phyloP scores from a whole-genome alignment of 2,113 vertebrate species.

The Phalacrocorax brasilianus region DNA sequence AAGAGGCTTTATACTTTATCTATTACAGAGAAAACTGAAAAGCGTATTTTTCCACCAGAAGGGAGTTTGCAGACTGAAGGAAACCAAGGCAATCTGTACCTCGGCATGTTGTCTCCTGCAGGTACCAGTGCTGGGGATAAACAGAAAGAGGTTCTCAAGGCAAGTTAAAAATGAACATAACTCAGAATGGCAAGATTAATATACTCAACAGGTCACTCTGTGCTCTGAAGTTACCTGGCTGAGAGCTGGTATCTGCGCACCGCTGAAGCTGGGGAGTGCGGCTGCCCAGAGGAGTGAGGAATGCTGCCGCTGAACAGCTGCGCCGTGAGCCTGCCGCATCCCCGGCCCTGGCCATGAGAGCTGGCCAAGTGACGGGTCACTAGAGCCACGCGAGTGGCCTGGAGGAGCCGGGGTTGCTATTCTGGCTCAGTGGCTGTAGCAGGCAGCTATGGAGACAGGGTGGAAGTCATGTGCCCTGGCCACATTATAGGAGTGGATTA shows the following conservation, averaged over 20 bases:
- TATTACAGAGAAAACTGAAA: background rate
- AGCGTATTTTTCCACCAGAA: background rate
- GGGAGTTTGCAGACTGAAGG: background rate
- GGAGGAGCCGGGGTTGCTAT: background rate
- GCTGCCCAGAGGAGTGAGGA: background rate
- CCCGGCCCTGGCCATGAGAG: fast-evolving
- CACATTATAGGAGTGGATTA: conserved; percentile 44
- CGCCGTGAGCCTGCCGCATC: background rate
- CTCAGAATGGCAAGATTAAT: background rate
- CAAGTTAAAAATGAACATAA: background rate
- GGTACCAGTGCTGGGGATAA: background rate
- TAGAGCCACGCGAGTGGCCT: background rate
- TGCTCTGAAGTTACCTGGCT: background rate
- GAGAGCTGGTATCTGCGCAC: fast-evolving
- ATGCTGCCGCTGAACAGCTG: background rate
- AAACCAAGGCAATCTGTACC: background rate
- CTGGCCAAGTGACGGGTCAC: background rate
- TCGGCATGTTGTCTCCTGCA: fast-evolving
- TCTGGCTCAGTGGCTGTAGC: background rate
- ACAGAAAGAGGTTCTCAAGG: background rate
- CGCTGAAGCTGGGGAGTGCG: fast-evolving
- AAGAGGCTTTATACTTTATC: background rate
- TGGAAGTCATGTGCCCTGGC: conserved; percentile 48
- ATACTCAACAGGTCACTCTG: background rate
- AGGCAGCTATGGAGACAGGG: conserved; percentile 18